A percentile compares a stretch with the other conserved stretches of the same genome.
phyloP scores from a whole-genome alignment of 1,140 invertebrate species.

The Aplysia californica region DNA sequence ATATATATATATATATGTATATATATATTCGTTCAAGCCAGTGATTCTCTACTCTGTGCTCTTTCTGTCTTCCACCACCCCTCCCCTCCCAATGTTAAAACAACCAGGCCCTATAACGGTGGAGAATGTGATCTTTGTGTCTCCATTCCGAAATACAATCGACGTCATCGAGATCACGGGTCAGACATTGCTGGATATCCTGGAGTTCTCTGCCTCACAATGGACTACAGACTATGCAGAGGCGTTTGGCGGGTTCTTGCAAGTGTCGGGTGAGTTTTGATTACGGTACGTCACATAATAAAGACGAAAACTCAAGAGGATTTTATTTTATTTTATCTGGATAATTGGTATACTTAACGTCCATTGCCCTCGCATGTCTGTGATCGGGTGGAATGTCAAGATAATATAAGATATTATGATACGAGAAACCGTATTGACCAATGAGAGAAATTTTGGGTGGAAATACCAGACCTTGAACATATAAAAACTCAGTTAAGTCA shows the following conservation, averaged over 20 bases:
- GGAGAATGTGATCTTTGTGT: constrained; percentile 74
- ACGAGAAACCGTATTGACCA: too few species aligned
- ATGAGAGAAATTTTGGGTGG: too few species aligned
- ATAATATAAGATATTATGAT: too few species aligned
- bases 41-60: not conserved
- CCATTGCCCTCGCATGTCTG: too few species aligned
- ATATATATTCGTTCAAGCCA: not conserved
- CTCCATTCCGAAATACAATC: constrained; percentile 80
- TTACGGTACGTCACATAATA: too few species aligned
- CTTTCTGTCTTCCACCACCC: not conserved
- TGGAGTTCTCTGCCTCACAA: constrained; percentile 73
- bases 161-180: constrained; percentile 77
- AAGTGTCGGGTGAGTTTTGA: constrained; percentile 69
- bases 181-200: constrained; percentile 72
- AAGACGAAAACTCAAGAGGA: too few species aligned
- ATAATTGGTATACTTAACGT: too few species aligned
- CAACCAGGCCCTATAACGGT: constrained; percentile 74
- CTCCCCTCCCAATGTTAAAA: not conserved
- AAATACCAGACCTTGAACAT: too few species aligned
- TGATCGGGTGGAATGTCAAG: too few species aligned
- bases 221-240: constrained; percentile 67
- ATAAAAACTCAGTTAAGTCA: too few species aligned
- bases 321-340: too few species aligned
- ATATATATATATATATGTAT: not conserved
- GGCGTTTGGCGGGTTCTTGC: constrained; percentile 73